These are phyloP conservation scores for Drosophila lacertosa DNA, from an alignment of 1,140 invertebrate genomes.

Conservation along the genomic window DNA sequence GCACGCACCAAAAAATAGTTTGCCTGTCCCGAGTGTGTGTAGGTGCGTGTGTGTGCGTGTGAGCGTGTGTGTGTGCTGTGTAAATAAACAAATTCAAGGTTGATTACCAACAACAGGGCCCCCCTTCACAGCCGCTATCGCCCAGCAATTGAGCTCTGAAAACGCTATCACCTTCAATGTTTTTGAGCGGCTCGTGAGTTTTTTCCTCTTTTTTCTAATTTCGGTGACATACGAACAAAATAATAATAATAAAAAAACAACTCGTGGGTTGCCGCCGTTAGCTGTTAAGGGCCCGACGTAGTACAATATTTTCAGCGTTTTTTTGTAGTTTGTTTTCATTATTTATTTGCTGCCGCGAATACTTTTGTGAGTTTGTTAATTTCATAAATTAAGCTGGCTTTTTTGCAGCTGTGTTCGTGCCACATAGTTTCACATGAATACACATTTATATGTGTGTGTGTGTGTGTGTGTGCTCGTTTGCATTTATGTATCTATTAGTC, in stretches of 20 bases:
- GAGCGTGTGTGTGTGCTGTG: slow-evolving; percentile 34
- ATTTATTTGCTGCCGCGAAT: slow-evolving; percentile 57
- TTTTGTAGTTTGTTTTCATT: slow-evolving; percentile 57
- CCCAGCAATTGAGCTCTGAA: slow-evolving; percentile 24
- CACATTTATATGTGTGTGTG: neutral
- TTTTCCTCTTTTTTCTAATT: slow-evolving; percentile 52
- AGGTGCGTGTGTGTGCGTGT: slow-evolving; percentile 31
- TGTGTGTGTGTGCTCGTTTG: neutral
- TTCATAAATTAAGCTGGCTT: slow-evolving; percentile 73
- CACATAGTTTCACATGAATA: neutral
- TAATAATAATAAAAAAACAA: slow-evolving; percentile 21
- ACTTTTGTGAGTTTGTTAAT: slow-evolving; percentile 65
- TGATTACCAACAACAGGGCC: slow-evolving; percentile 64
- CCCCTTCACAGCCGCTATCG: slow-evolving; percentile 19
- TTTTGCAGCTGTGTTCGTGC: slow-evolving; percentile 32
- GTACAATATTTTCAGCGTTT: slow-evolving; percentile 21
- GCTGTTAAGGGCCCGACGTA: slow-evolving; percentile 53
- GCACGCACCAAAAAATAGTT: slow-evolving; percentile 38
- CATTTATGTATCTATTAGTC: slow-evolving; percentile 10
- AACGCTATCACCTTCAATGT: slow-evolving; percentile 54
- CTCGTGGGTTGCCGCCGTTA: slow-evolving; percentile 50
- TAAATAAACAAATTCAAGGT: slow-evolving; percentile 77
- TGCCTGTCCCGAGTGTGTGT: slow-evolving; percentile 29
- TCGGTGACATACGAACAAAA: slow-evolving; percentile 63
- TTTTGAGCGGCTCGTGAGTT: slow-evolving; percentile 46